A percentile compares a stretch with the other conserved stretches of the same genome.
Conservation (phyloP, 2,113 vertebrate genomes). For the Glaucomys volans region DNA sequence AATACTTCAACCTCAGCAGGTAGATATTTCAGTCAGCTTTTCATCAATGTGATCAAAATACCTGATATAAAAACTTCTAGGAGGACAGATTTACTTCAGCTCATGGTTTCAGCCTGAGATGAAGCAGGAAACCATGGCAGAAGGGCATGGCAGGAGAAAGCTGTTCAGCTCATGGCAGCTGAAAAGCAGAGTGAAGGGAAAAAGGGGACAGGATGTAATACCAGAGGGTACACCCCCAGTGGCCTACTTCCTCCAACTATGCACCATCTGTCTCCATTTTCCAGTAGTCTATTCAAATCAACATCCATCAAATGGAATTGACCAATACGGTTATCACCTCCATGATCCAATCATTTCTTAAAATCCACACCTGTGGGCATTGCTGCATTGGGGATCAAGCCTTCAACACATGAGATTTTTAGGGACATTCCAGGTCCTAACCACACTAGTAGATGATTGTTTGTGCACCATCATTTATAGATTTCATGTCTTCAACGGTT, state of each 20-base stretch:
- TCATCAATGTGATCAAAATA: not conserved
- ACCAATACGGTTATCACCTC: too few relatives aligned
- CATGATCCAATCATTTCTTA: not conserved
- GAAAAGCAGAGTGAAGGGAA: too few relatives aligned
- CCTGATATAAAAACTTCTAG: not conserved
- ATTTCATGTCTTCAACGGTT: not conserved
- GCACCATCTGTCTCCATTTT: not conserved
- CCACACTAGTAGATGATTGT: not conserved
- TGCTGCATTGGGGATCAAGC: not conserved
- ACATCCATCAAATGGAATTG: not conserved
- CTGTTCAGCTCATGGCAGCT: not conserved
- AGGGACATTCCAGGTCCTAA: not conserved
- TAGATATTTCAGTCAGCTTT: not conserved
- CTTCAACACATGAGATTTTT: not conserved
- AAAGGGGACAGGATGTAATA: not conserved
- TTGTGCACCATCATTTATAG: not conserved
- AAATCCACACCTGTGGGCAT: not conserved
- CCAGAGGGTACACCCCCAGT: too few relatives aligned
- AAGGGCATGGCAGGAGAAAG: too few relatives aligned
- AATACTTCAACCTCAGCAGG: not conserved
- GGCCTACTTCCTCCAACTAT: not conserved
- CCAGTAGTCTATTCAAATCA: not conserved
- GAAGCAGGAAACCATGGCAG: not conserved
- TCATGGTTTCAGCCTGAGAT: not conserved
- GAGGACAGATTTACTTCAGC: not conserved